Conservation (phyloP, 2,797 vertebrate genomes). For the Semaprochilodus insignis region DNA sequence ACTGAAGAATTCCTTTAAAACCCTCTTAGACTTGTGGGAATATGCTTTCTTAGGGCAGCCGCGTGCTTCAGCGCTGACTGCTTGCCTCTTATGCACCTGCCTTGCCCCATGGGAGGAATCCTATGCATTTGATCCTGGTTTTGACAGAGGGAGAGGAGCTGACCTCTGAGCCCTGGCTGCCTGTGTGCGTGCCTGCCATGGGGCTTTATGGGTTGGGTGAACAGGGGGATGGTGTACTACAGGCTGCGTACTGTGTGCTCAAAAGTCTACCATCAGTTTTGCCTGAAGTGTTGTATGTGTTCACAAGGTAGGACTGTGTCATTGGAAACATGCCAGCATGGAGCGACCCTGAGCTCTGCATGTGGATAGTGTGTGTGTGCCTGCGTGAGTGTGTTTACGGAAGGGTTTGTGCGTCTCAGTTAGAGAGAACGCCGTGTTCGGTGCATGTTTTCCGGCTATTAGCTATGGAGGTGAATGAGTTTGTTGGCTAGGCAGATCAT, state of each 20-base stretch:
- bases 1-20: not conserved
- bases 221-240: not conserved
- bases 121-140: conserved; percentile 30
- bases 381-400: not conserved
- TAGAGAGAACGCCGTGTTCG: not conserved
- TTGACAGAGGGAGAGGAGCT: conserved; percentile 25
- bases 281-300: not conserved
- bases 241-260: conserved; percentile 8
- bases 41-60: conserved; percentile 16
- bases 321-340: not conserved
- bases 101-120: conserved; percentile 26
- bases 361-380: not conserved
- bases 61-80: not conserved
- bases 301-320: not conserved
- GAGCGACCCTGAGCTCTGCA: conserved; percentile 10
- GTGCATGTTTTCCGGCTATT: not conserved
- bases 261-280: not conserved
- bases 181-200: not conserved
- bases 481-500: not conserved
- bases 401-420: not conserved
- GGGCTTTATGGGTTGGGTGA: not conserved
- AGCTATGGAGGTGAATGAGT: not conserved
- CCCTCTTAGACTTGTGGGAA: conserved; percentile 21
- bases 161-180: not conserved
- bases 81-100: conserved; percentile 27